Base-by-base conservation (phyloP, 2,113 vertebrate genomes). In the Perca fluviatilis region DNA sequence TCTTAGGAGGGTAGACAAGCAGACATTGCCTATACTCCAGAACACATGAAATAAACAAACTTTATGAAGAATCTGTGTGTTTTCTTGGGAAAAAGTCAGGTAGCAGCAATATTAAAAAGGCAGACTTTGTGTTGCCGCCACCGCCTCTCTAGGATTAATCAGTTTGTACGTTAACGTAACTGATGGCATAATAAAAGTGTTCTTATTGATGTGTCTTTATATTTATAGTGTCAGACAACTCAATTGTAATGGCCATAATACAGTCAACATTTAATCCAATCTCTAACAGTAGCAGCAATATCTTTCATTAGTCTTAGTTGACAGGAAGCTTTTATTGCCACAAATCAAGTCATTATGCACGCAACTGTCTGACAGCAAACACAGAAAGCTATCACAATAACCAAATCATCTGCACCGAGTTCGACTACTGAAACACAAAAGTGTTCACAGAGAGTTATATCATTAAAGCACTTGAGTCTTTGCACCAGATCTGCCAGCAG, bases 1-100 rank as follows among this genome's bases (percentile, higher is more conserved):
- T 82, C 84, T 82, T 63, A 30, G 18, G 18, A 78, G n/a, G 1
- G 51, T 13, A 50, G 40, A 64, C n/a, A 13, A n/a, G 49, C n/a
- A 62, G 18, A 21, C 43, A 4, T 13, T 27, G 3, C 19, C 8
- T 8, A 2, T 63, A 43, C 16, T 58, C 10, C 46, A 40, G 3
- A 11, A 46, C 40, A 63, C 4, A 14, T 16, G 33, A 3, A 25
- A 19, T 2, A 74, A 56, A 51, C 0, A 62, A 69, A 27, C 56
- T 18, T 7, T 5, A 15, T 18, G 23, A 63, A 14, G 6, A 40
- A 1, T 56, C 61, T 11, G 46, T 50, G 51, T 21, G 19, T 21
- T 36, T n/a, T 49, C 0, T 9, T 54, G 14, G 13, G 27, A 51
- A 47, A 8, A 58, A 6, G 21, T 72, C 13, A 2, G 21, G 2